Evolutionary conservation across 53 echinoderm and acorn worm genomes (phyloP).

Genomic region (Apostichopus leukothele): DNA sequence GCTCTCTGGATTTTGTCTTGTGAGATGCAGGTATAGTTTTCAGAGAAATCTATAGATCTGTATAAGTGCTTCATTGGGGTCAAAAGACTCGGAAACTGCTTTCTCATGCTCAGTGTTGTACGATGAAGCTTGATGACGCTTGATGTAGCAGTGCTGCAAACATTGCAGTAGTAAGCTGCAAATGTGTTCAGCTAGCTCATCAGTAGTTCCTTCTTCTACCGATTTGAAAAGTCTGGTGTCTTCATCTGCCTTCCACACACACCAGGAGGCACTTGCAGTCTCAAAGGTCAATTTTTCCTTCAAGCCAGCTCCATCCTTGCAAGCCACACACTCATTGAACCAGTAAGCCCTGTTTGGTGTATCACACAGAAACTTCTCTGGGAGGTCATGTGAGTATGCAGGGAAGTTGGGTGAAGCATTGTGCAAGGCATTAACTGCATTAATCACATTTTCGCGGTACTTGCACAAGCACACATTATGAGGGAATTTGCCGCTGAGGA

Average conservation of each 20-base stretch:
- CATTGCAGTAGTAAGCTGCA: background rate
- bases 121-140: slow-evolving; percentile 16
- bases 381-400: slow-evolving; percentile 50
- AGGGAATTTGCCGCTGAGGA: slow-evolving; percentile 59
- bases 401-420: slow-evolving; percentile 19
- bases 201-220: slow-evolving; percentile 26
- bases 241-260: too few relatives aligned
- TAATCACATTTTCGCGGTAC: slow-evolving; percentile 51
- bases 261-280: slow-evolving; percentile 6
- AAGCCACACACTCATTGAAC: slow-evolving; percentile 41
- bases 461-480: slow-evolving; percentile 64
- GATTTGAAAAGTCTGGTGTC: background rate
- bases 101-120: slow-evolving; percentile 21
- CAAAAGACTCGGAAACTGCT: background rate
- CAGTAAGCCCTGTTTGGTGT: slow-evolving; percentile 21
- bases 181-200: slow-evolving; percentile 20
- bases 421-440: slow-evolving; percentile 44
- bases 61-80: background rate
- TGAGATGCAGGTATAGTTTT: slow-evolving; percentile 10
- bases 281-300: background rate
- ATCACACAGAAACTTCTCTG: slow-evolving; percentile 29
- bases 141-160: slow-evolving; percentile 8
- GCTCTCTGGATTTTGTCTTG: slow-evolving; percentile 55
- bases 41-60: background rate
- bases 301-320: slow-evolving; percentile 31